Evolutionary conservation across 1,140 invertebrate genomes (phyloP), one percentile per base, ranked within the genome.

Genomic region (Cydia fagiglandana): DNA sequence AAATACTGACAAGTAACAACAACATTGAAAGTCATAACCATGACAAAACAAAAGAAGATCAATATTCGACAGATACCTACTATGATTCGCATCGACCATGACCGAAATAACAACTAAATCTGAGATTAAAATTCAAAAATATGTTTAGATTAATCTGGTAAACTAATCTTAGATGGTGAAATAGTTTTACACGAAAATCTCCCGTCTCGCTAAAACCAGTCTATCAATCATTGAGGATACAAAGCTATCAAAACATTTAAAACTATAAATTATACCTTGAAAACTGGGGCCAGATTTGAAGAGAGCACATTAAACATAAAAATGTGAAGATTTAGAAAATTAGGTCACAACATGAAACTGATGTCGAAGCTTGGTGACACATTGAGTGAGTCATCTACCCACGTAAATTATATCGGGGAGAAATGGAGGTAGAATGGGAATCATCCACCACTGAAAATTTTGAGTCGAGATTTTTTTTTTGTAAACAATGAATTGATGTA

Each of bases 301-400:
- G 30, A 70, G 17, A 70, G 13, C 30, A 41, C 34, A 17, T 24
- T 20, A n/a, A 10, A 61, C 56, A 61, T 61, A 61, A 61, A 61
- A 61, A 7, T 24, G 6, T 17, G 7, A 56, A 17, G 53, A 56
- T 61, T 20, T 24, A 12, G 0, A 24, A 3, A 24, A 61, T 12
- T 61, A 61, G 56, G 56, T 61, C 56, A 61, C 15, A n/a, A 53
- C 56, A 24, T 61, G 0, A 61, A 61, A 24, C 20, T 24, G 17
- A 61, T n/a, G 20, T 61, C 6, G 20, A 24, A 24, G 53, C 15
- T 56, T 70, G 34, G 34, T 70, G 66, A 70, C 34, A 70, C 66
- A 70, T 17, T 12, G 34, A 10, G 34, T 70, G 66, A 70, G n/a
- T 70, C 66, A 70, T 41, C 66, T 70, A 70, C 66, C 66, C 66